phyloP scores from a whole-genome alignment of 2,888 invertebrate species.

The Electrophaes corylata region DNA sequence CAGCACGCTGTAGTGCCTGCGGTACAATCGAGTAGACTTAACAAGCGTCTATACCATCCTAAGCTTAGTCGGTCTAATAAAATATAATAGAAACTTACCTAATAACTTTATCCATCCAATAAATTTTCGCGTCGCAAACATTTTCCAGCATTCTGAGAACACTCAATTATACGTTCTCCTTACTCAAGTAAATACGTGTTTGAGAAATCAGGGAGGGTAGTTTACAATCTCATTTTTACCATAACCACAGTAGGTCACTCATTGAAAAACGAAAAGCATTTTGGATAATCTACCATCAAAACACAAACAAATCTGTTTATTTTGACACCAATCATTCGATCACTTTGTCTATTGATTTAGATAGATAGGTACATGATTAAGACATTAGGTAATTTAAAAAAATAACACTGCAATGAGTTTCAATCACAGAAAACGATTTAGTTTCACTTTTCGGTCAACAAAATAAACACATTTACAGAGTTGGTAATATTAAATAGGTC shows the following conservation, averaged over 20 bases:
- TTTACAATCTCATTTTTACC: background rate
- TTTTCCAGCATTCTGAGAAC: background rate
- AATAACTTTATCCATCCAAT: conserved; percentile 7
- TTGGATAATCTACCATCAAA: background rate
- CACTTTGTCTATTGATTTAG: background rate
- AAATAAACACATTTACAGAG: background rate
- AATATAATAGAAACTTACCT: conserved; percentile 5
- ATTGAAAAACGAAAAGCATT: background rate
- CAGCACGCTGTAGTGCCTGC: too few relatives aligned
- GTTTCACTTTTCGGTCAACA: background rate
- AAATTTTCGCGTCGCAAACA: conserved; percentile 4
- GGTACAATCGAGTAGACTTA: too few relatives aligned
- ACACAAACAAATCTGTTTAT: background rate
- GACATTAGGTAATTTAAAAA: too few relatives aligned
- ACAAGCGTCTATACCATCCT: too few relatives aligned
- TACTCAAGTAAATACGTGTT: too few relatives aligned
- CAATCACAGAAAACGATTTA: too few relatives aligned
- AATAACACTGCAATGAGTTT: too few relatives aligned
- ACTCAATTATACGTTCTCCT: background rate
- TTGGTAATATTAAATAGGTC: background rate
- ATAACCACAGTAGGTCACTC: background rate
- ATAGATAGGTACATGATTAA: too few relatives aligned
- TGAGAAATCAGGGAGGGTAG: background rate
- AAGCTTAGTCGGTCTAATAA: too few relatives aligned
- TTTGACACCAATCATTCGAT: background rate